Conservation (phyloP, 2,888 invertebrate genomes). For the Campoletis raptor region DNA sequence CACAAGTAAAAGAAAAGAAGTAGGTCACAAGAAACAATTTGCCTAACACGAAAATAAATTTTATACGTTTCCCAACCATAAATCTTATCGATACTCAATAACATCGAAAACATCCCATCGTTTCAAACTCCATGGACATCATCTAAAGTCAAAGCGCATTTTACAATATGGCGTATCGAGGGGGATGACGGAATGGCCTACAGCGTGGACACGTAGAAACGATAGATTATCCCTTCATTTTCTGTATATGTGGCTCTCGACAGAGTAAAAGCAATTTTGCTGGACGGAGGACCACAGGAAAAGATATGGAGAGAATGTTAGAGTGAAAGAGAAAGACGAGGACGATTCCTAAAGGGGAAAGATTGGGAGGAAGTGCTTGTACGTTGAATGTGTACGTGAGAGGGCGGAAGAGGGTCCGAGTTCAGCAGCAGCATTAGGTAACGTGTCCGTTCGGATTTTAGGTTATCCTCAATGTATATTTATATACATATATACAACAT, state of each 20-base stretch:
- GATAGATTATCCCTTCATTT: constrained; percentile 66
- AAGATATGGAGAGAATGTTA: constrained; percentile 16
- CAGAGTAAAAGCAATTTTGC: constrained; percentile 67
- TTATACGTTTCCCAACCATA: background rate
- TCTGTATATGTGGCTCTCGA: constrained; percentile 63
- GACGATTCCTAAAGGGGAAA: constrained; percentile 15
- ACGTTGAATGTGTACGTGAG: constrained; percentile 51
- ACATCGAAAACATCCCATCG: constrained; percentile 18
- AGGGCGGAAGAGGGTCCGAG: constrained; percentile 47
- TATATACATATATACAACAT: constrained; percentile 45
- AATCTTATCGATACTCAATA: constrained; percentile 15
- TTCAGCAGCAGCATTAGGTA: constrained; percentile 30
- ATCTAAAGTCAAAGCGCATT: constrained; percentile 34
- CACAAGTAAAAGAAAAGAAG: background rate
- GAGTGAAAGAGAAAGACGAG: constrained; percentile 19
- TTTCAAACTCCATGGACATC: constrained; percentile 10
- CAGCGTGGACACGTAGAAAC: constrained; percentile 68
- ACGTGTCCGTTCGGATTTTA: constrained; percentile 68
- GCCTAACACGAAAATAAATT: background rate
- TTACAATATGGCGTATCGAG: constrained; percentile 62
- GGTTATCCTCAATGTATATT: constrained; percentile 15
- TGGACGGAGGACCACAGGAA: constrained; percentile 31
- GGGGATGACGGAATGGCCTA: constrained; percentile 64
- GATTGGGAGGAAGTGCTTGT: constrained; percentile 34
- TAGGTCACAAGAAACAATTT: constrained; percentile 2